phyloP scores from a whole-genome alignment of 2,888 invertebrate genomes.

The Cyclophora punctaria region DNA sequence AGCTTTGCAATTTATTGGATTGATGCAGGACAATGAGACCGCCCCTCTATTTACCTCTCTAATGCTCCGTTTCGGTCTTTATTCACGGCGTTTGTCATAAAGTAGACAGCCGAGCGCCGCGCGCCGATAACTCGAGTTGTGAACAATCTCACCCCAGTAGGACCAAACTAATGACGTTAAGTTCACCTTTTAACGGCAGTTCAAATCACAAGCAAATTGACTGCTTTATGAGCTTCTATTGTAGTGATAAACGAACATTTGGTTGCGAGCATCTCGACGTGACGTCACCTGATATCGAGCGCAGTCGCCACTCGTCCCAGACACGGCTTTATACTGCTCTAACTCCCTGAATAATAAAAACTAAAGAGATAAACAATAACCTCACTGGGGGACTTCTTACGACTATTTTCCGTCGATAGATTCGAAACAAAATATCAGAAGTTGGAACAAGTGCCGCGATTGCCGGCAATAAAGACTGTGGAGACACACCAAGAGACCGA shows the following conservation, averaged over 20 bases:
- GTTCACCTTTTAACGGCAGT: constrained; percentile 4
- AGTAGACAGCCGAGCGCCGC: neutral
- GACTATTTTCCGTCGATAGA: constrained; percentile 10
- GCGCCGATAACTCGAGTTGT: neutral
- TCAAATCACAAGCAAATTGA: neutral
- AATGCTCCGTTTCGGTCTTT: constrained; percentile 8
- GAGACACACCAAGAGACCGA: no score
- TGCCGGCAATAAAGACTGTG: no score
- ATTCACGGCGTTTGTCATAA: constrained; percentile 8
- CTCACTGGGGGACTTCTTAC: neutral
- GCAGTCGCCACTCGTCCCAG: neutral
- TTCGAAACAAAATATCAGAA: constrained; percentile 17
- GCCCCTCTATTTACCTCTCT: constrained; percentile 7
- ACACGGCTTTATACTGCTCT: neutral
- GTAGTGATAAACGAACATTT: constrained; percentile 1
- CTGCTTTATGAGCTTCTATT: no score
- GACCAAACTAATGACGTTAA: constrained; percentile 4
- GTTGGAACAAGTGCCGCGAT: constrained; percentile 5
- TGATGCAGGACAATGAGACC: constrained; percentile 16
- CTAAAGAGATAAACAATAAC: neutral
- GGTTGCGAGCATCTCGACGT: constrained; percentile 3
- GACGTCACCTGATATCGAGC: neutral
- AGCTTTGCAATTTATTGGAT: constrained; percentile 12
- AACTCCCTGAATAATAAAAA: constrained; percentile 1
- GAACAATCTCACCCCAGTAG: neutral